Evolutionary conservation across 2,113 vertebrate species (phyloP).

Genomic region (Psittacus erithacus): DNA sequence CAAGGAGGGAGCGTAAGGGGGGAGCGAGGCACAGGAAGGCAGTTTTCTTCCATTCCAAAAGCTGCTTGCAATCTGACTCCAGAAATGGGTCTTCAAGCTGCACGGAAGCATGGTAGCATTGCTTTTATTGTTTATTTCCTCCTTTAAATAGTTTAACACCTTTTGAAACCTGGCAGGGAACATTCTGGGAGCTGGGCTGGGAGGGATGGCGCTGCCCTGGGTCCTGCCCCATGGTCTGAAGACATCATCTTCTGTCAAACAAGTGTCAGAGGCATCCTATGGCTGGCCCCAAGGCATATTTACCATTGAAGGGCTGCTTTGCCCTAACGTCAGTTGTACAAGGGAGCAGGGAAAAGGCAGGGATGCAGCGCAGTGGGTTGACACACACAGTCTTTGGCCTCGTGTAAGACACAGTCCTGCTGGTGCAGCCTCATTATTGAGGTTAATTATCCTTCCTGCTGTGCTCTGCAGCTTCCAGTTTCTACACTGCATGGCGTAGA

Average conservation of each 20-base stretch:
- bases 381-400: not conserved
- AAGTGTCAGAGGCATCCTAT: not conserved
- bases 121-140: not conserved
- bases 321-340: no score
- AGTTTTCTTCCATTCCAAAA: not conserved
- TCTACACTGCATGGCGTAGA: rapidly evolving
- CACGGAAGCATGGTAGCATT: not conserved
- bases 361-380: not conserved
- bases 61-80: not conserved
- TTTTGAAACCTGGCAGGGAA: not conserved
- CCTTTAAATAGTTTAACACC: not conserved
- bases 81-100: not conserved
- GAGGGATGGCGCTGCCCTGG: not conserved
- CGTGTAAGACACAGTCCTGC: not conserved
- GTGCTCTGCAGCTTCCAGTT: not conserved
- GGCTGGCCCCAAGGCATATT: not conserved
- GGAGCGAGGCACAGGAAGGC: not conserved
- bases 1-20: rapidly evolving
- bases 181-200: not conserved
- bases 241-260: not conserved
- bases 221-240: not conserved
- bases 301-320: not conserved
- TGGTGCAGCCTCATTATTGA: rapidly evolving
- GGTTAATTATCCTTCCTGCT: not conserved
- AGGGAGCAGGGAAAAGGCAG: not conserved